Conservation (phyloP, 1,140 invertebrate genomes). For the Zaprionus camerounensis region DNA sequence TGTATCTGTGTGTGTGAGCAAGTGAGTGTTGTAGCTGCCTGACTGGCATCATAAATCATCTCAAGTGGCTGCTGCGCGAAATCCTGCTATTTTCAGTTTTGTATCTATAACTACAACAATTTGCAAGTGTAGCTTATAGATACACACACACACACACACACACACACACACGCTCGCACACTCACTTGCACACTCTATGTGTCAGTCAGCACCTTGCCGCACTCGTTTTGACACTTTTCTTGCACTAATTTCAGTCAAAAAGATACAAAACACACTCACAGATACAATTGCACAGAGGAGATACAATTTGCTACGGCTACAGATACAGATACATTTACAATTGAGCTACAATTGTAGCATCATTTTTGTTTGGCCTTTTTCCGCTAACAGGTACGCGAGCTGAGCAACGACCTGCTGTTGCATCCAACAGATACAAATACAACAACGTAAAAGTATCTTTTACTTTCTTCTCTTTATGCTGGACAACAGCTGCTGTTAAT, state of each 20-base stretch:
- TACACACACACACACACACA: conserved; percentile 45
- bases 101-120: conserved; percentile 76
- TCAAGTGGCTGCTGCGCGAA: conserved; percentile 67
- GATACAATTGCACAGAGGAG: conserved; percentile 14
- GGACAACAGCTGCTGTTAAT: conserved; percentile 65
- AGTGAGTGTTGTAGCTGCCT: conserved; percentile 10
- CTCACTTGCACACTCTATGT: conserved; percentile 19
- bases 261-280: conserved; percentile 11
- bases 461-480: conserved; percentile 16
- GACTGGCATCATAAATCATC: conserved; percentile 79
- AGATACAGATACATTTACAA: conserved; percentile 11
- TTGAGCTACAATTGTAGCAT: conserved; percentile 10
- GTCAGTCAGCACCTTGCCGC: conserved; percentile 47
- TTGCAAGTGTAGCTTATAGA: conserved; percentile 67
- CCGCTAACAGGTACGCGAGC: conserved; percentile 35
- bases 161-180: conserved; percentile 13
- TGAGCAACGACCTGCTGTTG: conserved; percentile 22
- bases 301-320: conserved; percentile 2
- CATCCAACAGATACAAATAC: conserved; percentile 67
- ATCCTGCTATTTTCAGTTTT: conserved; percentile 63
- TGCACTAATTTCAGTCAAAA: conserved; percentile 73
- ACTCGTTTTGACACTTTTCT: conserved; percentile 63
- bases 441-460: conserved; percentile 24
- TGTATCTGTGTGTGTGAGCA: background rate
- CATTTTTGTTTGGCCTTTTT: background rate